Conservation (phyloP, 1,140 invertebrate species). For the Anoplophora glabripennis region DNA sequence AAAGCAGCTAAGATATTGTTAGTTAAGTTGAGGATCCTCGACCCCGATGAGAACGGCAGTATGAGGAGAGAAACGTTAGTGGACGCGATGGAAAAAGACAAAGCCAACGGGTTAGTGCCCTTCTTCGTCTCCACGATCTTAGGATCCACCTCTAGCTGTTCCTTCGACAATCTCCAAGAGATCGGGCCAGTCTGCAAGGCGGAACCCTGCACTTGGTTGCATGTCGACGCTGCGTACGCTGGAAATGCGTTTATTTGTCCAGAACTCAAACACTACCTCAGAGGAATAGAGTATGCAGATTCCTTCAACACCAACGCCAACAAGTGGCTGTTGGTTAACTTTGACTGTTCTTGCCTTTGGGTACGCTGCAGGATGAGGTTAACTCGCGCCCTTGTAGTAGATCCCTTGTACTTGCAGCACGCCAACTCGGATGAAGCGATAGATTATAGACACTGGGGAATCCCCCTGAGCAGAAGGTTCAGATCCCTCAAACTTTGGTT, state of each 20-base stretch:
- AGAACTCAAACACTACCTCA: slow-evolving; percentile 71
- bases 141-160: slow-evolving; percentile 79
- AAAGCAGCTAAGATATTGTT: slow-evolving; percentile 92
- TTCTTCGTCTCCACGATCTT: slow-evolving; percentile 82
- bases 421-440: slow-evolving; percentile 67
- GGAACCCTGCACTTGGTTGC: slow-evolving; percentile 64
- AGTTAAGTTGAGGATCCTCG: slow-evolving; percentile 83
- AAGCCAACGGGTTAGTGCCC: slow-evolving; percentile 74
- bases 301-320: slow-evolving; percentile 93
- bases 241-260: slow-evolving; percentile 83
- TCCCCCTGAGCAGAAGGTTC: slow-evolving; percentile 83
- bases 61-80: slow-evolving; percentile 72
- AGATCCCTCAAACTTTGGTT: slow-evolving; percentile 88
- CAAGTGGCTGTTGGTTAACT: slow-evolving; percentile 88
- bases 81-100: slow-evolving; percentile 72
- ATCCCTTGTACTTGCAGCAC: slow-evolving; percentile 89
- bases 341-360: slow-evolving; percentile 90
- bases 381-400: slow-evolving; percentile 91
- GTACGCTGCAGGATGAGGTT: slow-evolving; percentile 83
- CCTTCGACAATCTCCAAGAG: slow-evolving; percentile 78
- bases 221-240: slow-evolving; percentile 80
- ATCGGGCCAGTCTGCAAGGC: slow-evolving; percentile 76
- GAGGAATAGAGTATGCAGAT: slow-evolving; percentile 79
- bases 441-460: slow-evolving; percentile 88
- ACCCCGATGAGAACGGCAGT: slow-evolving; percentile 79